Conservation (phyloP, 2,888 invertebrate genomes). For the Sinhomidia bicolor region DNA sequence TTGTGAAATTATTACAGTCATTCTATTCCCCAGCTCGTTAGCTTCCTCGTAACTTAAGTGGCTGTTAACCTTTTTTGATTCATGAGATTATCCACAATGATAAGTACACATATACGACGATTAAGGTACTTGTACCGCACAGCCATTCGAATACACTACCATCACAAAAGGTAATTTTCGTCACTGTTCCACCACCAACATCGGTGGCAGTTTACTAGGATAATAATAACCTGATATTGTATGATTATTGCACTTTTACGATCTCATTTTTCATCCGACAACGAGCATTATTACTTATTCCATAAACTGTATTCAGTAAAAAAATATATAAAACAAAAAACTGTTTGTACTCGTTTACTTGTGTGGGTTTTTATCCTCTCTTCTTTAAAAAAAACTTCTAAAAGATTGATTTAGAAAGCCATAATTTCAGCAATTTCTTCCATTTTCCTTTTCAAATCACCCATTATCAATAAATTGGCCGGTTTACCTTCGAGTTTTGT, state of each 20-base stretch:
- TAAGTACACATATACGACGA: not conserved
- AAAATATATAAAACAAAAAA: not conserved
- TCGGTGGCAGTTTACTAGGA: conserved; percentile 21
- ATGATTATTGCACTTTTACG: conserved; percentile 55
- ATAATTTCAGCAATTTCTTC: conserved; percentile 73
- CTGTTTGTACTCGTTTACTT: conserved; percentile 5
- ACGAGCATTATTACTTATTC: conserved; percentile 31
- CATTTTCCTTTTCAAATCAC: conserved; percentile 77
- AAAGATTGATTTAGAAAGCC: conserved; percentile 79
- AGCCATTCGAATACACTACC: not conserved
- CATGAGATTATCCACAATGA: conserved; percentile 43
- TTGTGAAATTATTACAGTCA: conserved; percentile 45
- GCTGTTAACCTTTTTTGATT: conserved; percentile 61
- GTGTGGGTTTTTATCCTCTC: not conserved
- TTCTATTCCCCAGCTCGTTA: conserved; percentile 58
- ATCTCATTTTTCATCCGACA: conserved; percentile 74
- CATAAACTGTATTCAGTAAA: not conserved
- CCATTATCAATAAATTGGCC: conserved; percentile 32
- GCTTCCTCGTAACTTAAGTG: conserved; percentile 61
- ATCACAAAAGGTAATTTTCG: conserved; percentile 46
- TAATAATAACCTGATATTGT: conserved; percentile 48
- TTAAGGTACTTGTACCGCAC: not conserved
- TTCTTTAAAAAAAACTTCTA: not conserved
- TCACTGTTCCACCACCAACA: conserved; percentile 21
- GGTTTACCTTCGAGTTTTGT: conserved; percentile 3